Evolutionary conservation across 2,888 invertebrate genomes (phyloP).

Genomic region (Galerucella pusilla): DNA sequence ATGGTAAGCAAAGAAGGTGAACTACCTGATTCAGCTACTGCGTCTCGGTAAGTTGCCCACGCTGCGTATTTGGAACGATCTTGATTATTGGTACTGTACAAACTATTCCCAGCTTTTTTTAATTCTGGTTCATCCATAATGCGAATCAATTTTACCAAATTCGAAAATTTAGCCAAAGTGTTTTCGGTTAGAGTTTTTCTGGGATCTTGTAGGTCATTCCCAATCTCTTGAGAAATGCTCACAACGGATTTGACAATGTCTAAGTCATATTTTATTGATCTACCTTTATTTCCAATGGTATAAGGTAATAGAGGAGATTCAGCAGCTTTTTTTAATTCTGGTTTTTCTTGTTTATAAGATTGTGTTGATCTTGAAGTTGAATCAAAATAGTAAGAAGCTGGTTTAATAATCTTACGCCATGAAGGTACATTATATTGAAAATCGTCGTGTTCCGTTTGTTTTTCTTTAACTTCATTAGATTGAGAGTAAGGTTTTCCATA

Average conservation of each 20-base stretch:
- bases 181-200: conserved; percentile 69
- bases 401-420: conserved; percentile 42
- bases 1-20: conserved; percentile 74
- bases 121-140: conserved; percentile 74
- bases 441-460: conserved; percentile 2
- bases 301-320: conserved; percentile 66
- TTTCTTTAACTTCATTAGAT: conserved; percentile 26
- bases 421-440: conserved; percentile 2
- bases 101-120: conserved; percentile 66
- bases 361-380: conserved; percentile 56
- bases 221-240: conserved; percentile 69
- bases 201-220: conserved; percentile 70
- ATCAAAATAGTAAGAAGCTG: neutral
- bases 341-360: conserved; percentile 63
- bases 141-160: conserved; percentile 70
- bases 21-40: conserved; percentile 75
- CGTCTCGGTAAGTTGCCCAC: conserved; percentile 76
- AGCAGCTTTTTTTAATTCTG: conserved; percentile 62
- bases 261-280: conserved; percentile 60
- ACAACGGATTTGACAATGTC: conserved; percentile 55
- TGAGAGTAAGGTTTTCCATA: conserved; percentile 62
- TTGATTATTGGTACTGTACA: conserved; percentile 63
- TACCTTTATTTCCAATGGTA: conserved; percentile 66
- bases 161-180: conserved; percentile 73
- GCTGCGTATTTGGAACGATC: conserved; percentile 62